phyloP scores from a whole-genome alignment of 2,113 vertebrate species.

The Lagopus leucura region DNA sequence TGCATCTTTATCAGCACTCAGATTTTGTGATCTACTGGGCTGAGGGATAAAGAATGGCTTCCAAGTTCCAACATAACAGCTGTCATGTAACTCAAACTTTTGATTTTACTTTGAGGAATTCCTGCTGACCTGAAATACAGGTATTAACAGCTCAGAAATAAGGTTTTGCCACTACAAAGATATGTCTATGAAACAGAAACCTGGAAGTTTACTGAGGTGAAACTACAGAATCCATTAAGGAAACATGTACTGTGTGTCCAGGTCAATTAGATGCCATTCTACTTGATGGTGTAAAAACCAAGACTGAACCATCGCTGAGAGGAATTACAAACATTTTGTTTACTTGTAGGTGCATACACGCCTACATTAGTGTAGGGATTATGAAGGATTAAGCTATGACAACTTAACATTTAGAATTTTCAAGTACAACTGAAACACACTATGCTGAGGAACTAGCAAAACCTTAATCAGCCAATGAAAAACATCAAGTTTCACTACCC shows the following conservation, averaged over 20 bases:
- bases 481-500: not conserved
- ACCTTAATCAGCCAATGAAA: not conserved
- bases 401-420: not conserved
- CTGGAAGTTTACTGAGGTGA: not conserved
- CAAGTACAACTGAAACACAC: not conserved
- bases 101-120: not conserved
- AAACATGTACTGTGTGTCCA: not conserved
- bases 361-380: not conserved
- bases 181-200: not conserved
- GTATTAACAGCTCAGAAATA: not conserved
- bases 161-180: not conserved
- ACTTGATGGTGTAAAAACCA: not conserved
- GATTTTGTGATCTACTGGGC: not conserved
- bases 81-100: not conserved
- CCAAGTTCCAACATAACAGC: not conserved
- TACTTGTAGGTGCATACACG: not conserved
- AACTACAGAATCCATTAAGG: not conserved
- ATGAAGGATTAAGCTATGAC: not conserved
- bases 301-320: not conserved
- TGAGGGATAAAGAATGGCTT: not conserved
- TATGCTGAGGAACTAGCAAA: not conserved
- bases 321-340: not conserved
- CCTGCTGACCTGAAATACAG: not conserved
- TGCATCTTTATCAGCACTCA: not conserved
- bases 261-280: not conserved